A percentile compares a stretch with the other conserved stretches of the same genome.
Conservation (phyloP, 2,888 invertebrate genomes). For the Odontocerum albicorne region DNA sequence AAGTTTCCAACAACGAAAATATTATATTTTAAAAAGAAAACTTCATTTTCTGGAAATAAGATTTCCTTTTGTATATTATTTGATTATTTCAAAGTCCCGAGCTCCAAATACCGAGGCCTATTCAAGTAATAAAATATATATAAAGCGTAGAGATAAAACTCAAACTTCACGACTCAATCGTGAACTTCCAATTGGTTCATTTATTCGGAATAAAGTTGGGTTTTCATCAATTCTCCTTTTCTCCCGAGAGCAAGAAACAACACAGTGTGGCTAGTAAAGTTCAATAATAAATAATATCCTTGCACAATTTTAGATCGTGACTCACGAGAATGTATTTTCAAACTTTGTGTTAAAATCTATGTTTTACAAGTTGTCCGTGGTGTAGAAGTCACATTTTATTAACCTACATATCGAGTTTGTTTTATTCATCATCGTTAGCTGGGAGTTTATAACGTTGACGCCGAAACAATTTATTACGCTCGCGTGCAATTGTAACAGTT, state of each 20-base stretch:
- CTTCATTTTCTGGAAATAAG: too few relatives aligned
- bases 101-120: too few relatives aligned
- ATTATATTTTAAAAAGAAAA: too few relatives aligned
- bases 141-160: conserved; percentile 16
- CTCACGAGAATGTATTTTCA: conserved; percentile 34
- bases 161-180: conserved; percentile 19
- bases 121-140: too few relatives aligned
- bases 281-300: conserved; percentile 26
- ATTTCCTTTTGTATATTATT: too few relatives aligned
- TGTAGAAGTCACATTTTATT: conserved; percentile 31
- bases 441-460: conserved; percentile 27
- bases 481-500: conserved; percentile 29
- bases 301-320: conserved; percentile 34
- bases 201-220: conserved; percentile 10
- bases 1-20: too few relatives aligned
- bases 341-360: conserved; percentile 29
- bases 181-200: conserved; percentile 15
- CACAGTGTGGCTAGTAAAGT: conserved; percentile 3
- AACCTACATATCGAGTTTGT: conserved; percentile 31
- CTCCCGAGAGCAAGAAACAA: background rate
- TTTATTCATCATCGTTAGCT: conserved; percentile 24
- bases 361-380: conserved; percentile 31
- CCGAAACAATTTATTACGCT: conserved; percentile 29
- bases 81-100: too few relatives aligned
- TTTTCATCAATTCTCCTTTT: conserved; percentile 15